Evolutionary conservation across 2,113 vertebrate species (phyloP).

Genomic region (Rhinogobius similis): DNA sequence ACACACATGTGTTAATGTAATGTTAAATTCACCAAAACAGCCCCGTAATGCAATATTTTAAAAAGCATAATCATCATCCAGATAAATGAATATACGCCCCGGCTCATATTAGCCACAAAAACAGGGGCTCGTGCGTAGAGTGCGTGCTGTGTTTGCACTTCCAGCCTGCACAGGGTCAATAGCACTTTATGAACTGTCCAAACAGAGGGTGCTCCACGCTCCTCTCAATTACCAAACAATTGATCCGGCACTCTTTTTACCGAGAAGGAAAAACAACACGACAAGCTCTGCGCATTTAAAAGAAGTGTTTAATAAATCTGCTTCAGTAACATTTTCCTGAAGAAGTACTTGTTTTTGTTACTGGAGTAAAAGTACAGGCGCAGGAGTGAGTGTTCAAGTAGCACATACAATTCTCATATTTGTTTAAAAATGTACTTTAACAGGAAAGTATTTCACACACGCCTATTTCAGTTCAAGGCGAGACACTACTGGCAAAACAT

Average conservation of each 20-base stretch:
- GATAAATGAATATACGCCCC: not conserved
- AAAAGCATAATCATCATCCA: not conserved
- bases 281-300: not conserved
- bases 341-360: too few relatives aligned
- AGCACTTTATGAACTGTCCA: slow-evolving; percentile 5
- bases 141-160: not conserved
- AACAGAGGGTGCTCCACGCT: not conserved
- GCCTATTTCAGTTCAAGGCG: too few relatives aligned
- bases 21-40: too few relatives aligned
- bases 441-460: too few relatives aligned
- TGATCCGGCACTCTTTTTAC: not conserved
- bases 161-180: slow-evolving; percentile 2
- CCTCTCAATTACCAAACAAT: not conserved
- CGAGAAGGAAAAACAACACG: not conserved
- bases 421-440: too few relatives aligned
- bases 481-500: too few relatives aligned
- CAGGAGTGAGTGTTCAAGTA: too few relatives aligned
- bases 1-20: too few relatives aligned
- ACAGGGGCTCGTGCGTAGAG: not conserved
- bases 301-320: not conserved
- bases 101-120: not conserved
- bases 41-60: not conserved
- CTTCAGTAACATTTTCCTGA: not conserved
- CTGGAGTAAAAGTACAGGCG: too few relatives aligned
- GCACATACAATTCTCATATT: too few relatives aligned